Conservation (phyloP, 2,113 vertebrate species). For the Nerophis ophidion region DNA sequence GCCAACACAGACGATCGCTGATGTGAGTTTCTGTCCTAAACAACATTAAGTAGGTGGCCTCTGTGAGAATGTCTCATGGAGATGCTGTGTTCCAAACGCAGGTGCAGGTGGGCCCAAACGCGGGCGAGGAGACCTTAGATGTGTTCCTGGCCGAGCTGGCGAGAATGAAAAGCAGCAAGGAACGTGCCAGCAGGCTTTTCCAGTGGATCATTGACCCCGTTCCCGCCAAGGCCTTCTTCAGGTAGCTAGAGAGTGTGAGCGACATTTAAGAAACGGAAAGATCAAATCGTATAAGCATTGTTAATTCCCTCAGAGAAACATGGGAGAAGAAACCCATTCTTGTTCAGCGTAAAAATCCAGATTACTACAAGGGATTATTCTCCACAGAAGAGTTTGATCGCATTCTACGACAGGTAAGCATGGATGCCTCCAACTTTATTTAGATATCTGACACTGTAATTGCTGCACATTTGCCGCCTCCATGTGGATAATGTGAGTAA, state of each 20-base stretch:
- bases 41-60: background rate
- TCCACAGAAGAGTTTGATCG: constrained; percentile 86
- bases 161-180: constrained; percentile 80
- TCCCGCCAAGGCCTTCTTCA: constrained; percentile 74
- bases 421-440: too few relatives aligned
- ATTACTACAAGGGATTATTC: constrained; percentile 86
- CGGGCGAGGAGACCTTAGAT: constrained; percentile 37
- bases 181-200: constrained; percentile 79
- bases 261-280: background rate
- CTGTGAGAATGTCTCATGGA: background rate
- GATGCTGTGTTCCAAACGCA: constrained; percentile 1
- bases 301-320: constrained; percentile 57
- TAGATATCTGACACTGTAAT: too few relatives aligned
- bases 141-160: constrained; percentile 69
- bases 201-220: constrained; percentile 84
- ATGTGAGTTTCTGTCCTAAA: constrained; percentile 25
- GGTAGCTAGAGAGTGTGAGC: constrained; percentile 32
- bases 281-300: background rate
- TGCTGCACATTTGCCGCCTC: too few relatives aligned
- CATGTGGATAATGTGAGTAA: too few relatives aligned
- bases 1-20: background rate
- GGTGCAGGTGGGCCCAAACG: constrained; percentile 17
- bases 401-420: constrained; percentile 74
- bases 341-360: constrained; percentile 74
- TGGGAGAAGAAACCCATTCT: constrained; percentile 90